Evolutionary conservation across 2,113 vertebrate genomes (phyloP).

Genomic region (Hippopotamus amphibius): DNA sequence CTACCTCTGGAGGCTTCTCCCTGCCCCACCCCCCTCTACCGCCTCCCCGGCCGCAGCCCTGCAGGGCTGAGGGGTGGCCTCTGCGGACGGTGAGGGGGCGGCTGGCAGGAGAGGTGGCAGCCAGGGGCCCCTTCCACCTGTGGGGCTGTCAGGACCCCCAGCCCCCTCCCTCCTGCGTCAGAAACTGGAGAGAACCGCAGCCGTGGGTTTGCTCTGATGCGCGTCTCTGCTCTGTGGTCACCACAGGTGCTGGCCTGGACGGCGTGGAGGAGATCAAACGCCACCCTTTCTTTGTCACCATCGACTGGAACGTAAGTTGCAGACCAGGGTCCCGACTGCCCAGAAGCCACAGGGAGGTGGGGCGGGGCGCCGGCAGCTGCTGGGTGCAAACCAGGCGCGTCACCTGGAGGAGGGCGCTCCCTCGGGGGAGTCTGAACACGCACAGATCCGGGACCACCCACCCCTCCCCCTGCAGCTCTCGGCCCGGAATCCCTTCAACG

Average conservation of each 20-base stretch:
- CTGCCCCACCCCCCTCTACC: accelerated
- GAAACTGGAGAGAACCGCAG: not conserved
- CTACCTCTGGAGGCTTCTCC: not conserved
- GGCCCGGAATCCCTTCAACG: not conserved
- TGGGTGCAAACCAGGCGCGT: accelerated
- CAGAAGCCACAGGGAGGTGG: not conserved
- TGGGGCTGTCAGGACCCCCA: accelerated
- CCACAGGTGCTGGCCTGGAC: constrained; percentile 94
- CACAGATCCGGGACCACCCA: accelerated
- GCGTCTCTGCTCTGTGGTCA: not conserved
- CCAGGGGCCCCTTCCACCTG: not conserved
- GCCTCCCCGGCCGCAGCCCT: not conserved
- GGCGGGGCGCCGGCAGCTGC: accelerated
- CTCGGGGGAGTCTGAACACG: accelerated
- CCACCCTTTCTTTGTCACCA: constrained; percentile 94
- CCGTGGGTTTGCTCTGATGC: not conserved
- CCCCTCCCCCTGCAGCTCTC: accelerated
- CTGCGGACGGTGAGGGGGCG: accelerated
- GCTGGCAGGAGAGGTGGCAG: not conserved
- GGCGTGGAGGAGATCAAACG: constrained; percentile 98
- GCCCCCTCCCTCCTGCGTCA: accelerated
- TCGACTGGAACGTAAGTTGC: constrained; percentile 96
- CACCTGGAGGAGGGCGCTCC: not conserved
- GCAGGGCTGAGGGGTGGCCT: not conserved
- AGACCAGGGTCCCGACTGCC: accelerated